These are phyloP conservation scores for Molossus molossus DNA, from an alignment of 2,797 vertebrate genomes.

Conservation along the genomic window DNA sequence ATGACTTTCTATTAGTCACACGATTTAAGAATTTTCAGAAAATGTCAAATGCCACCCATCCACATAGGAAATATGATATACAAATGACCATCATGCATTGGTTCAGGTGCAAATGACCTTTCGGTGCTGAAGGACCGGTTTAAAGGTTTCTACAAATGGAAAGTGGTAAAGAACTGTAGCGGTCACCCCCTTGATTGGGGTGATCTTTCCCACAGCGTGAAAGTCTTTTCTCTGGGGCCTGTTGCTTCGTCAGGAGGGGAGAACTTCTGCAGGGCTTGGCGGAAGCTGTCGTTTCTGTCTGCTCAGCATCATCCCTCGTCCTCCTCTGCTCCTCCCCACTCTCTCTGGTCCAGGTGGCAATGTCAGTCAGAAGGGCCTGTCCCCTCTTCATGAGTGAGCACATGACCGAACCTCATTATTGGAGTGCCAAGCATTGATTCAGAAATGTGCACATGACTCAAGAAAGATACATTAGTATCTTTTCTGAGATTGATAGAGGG, in stretches of 20 bases:
- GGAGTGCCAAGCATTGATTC: not conserved
- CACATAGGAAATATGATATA: not conserved
- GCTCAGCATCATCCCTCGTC: not conserved
- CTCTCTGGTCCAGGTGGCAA: not conserved
- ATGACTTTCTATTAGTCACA: not conserved
- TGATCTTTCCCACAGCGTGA: not conserved
- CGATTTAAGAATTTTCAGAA: conserved; percentile 44
- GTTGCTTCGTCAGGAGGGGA: not conserved
- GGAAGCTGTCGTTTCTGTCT: not conserved
- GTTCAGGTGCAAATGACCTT: not conserved
- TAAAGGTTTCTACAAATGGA: not conserved
- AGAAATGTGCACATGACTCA: not conserved
- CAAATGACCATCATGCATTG: not conserved
- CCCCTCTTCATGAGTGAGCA: not conserved
- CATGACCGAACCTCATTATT: not conserved
- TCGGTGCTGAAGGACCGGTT: not conserved
- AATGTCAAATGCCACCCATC: not conserved
- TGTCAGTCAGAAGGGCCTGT: not conserved
- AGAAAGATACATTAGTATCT: conserved; percentile 6
- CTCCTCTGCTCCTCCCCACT: not conserved
- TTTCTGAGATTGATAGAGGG: not conserved
- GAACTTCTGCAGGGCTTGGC: not conserved
- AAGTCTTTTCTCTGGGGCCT: not conserved
- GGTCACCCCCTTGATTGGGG: not conserved
- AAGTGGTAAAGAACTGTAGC: not conserved